Conservation (phyloP, 2,888 invertebrate species). For the Oxystoma pomonae region DNA sequence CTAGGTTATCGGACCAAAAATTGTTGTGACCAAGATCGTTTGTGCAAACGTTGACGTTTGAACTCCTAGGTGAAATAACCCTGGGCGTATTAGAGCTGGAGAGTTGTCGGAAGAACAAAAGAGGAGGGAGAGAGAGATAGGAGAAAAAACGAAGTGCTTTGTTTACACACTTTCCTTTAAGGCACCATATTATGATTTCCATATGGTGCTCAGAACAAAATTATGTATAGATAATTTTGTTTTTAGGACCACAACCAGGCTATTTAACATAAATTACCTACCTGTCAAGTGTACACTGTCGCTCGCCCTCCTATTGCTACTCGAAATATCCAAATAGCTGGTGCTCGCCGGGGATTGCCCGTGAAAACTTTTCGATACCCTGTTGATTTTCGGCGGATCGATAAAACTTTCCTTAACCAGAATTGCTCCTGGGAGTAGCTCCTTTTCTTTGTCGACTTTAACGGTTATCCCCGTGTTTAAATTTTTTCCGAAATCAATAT, state of each 20-base stretch:
- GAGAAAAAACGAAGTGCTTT: too few species aligned
- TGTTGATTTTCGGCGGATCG: constrained; percentile 48
- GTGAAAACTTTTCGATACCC: constrained; percentile 49
- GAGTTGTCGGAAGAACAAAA: constrained; percentile 4
- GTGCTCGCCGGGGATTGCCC: constrained; percentile 40
- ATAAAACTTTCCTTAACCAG: constrained; percentile 52
- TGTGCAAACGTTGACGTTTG: constrained; percentile 31
- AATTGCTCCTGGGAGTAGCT: constrained; percentile 44
- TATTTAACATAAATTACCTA: too few species aligned
- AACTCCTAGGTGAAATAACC: constrained; percentile 28
- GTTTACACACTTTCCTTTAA: too few species aligned
- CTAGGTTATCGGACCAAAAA: too few species aligned
- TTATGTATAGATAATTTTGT: too few species aligned
- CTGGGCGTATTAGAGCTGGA: constrained; percentile 25
- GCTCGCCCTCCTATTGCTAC: constrained; percentile 39
- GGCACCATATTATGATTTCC: too few species aligned
- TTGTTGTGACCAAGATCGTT: too few species aligned
- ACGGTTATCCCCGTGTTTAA: constrained; percentile 31
- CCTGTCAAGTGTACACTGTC: constrained; percentile 34
- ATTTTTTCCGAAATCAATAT: constrained; percentile 33
- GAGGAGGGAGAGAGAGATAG: too few species aligned
- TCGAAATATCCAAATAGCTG: constrained; percentile 33
- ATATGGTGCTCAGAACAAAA: too few species aligned
- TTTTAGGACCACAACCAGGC: too few species aligned
- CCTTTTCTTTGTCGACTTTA: constrained; percentile 31